Evolutionary conservation across 1,140 invertebrate species (phyloP).

Genomic region (Drosophila bocqueti): DNA sequence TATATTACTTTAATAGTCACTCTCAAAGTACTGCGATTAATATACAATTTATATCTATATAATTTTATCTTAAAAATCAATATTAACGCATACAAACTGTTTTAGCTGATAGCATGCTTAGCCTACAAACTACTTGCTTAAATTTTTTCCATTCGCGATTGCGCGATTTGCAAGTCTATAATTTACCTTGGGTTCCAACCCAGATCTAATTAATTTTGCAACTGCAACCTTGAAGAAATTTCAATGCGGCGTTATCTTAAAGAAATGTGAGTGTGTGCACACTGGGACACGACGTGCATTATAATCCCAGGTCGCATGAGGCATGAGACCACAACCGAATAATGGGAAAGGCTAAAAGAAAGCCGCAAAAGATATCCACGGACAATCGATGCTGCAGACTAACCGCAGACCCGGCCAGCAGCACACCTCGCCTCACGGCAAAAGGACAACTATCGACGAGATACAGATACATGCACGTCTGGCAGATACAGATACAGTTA

Average conservation of each 20-base stretch:
- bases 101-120: no score
- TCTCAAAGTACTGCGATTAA: no score
- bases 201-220: not conserved
- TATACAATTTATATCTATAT: no score
- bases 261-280: constrained; percentile 17
- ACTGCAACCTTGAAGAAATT: constrained; percentile 40
- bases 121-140: no score
- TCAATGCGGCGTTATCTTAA: constrained; percentile 40
- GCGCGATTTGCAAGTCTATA: not conserved
- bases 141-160: no score
- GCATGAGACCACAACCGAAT: constrained; percentile 45
- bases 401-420: constrained; percentile 37
- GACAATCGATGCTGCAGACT: constrained; percentile 75
- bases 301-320: constrained; percentile 49
- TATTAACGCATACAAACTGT: no score
- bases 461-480: constrained; percentile 60
- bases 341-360: constrained; percentile 40
- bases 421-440: constrained; percentile 5
- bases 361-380: constrained; percentile 78
- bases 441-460: constrained; percentile 43
- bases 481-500: constrained; percentile 44
- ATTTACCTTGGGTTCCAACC: not conserved
- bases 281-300: constrained; percentile 66
- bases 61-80: no score
- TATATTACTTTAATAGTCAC: no score